phyloP scores from a whole-genome alignment of 2,797 vertebrate genomes.

The Mormyrus hasselquistii region DNA sequence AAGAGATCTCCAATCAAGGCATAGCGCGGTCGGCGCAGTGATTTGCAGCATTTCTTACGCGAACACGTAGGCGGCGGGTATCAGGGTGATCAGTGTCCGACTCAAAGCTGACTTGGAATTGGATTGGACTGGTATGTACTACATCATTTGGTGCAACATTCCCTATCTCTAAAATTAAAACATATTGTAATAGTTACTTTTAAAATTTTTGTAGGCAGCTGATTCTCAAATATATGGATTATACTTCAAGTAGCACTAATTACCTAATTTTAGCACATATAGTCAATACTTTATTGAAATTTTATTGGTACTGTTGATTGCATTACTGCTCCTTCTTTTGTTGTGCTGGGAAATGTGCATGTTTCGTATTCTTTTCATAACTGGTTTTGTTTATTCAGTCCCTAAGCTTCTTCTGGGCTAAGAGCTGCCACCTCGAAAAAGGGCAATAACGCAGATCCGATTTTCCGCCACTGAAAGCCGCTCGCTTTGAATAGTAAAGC shows the following conservation, averaged over 20 bases:
- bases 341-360: neutral
- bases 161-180: neutral
- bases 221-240: neutral
- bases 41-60: neutral
- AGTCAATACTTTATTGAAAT: neutral
- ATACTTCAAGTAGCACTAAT: neutral
- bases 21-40: neutral
- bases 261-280: no score
- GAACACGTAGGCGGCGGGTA: neutral
- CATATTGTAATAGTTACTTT: neutral
- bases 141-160: neutral
- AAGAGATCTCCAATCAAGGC: neutral
- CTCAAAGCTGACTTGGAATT: neutral
- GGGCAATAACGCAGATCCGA: neutral
- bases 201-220: neutral
- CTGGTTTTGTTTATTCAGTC: neutral
- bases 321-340: neutral
- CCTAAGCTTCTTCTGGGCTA: neutral
- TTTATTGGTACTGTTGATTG: neutral
- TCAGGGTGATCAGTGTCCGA: neutral
- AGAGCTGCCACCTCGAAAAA: neutral
- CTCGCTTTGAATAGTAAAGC: neutral
- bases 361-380: neutral
- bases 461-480: neutral
- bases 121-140: neutral